Evolutionary conservation across 2,888 invertebrate genomes (phyloP), one percentile per base, ranked within the genome.

Genomic region (Mesodorylaimus sp.): DNA sequence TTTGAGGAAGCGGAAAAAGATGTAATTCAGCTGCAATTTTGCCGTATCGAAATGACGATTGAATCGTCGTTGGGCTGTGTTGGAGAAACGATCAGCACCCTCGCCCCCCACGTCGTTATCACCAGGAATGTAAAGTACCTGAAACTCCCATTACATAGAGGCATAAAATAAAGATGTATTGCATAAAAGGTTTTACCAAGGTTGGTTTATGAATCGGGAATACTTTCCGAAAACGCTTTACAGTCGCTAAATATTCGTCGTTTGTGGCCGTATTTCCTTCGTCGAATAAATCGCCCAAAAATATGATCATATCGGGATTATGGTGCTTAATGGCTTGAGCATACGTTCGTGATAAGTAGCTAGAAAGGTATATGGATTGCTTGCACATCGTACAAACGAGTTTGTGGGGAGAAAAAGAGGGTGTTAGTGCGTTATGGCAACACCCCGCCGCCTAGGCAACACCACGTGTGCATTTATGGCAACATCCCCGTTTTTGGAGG

Each of bases 51-150:
- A 87, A 55, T 79, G 76, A 57, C 76, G 73, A 52, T 79, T 76
- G 65, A 85, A 88, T 60, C 81, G 76, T 19, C 72, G 70, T 83
- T 84, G n/a, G 75, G 53, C n/a, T 51, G 42, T 68, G 43, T 71
- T 68, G 24, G 76, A 77, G 39, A 84, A 76, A 37, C 76, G 75
- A 60, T 81, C 79, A 53, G 76, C 62, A 47, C 70, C 79, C 70
- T 95, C 93, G 16, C 95, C 93, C 5, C 93, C 95, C 52, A 95
- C 85, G 65, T 95, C 95, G 69, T 95, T 95, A 67, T 95, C 95
- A 3, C 95, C 95, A 23, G 91, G 85, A 54, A 93, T 68, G 75
- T 81, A 88, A 48, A 93, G 61, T 42, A 60, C 62, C 67, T 70
- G 61, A 39, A 39, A 39, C 41, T 39, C 21, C n/a, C 7, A 7